phyloP scores from a whole-genome alignment of 2,113 vertebrate species.

The Perca flavescens region DNA sequence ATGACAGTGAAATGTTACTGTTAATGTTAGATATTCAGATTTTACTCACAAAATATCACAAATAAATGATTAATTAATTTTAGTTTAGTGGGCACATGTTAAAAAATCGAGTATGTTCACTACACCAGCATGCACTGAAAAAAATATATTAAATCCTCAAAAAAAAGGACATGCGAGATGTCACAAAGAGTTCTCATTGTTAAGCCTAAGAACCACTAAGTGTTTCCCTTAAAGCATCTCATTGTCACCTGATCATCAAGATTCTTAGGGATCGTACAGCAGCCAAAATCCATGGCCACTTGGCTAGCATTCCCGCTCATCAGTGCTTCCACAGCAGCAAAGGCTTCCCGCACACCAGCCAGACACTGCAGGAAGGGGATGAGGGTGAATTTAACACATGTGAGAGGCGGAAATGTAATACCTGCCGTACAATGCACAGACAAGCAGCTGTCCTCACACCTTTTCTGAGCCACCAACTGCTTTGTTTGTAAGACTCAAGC shows the following conservation, averaged over 20 bases:
- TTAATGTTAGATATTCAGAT: too few relatives aligned
- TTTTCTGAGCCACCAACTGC: slow-evolving; percentile 87
- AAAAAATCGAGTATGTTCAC: neutral
- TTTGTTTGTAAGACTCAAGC: slow-evolving; percentile 80
- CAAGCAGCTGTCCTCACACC: slow-evolving; percentile 71
- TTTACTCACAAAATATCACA: too few relatives aligned
- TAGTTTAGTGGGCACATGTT: neutral
- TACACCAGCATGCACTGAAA: neutral
- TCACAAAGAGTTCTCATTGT: neutral
- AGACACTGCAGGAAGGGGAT: slow-evolving; percentile 79
- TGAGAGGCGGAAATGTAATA: neutral
- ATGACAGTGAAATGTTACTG: too few relatives aligned
- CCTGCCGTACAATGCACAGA: neutral
- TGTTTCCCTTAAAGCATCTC: neutral
- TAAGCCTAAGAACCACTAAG: neutral
- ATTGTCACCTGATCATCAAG: slow-evolving; percentile 73
- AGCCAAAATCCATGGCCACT: slow-evolving; percentile 81
- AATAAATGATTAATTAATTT: too few relatives aligned
- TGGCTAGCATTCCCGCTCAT: slow-evolving; percentile 27
- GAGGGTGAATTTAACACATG: neutral
- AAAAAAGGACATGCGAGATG: neutral
- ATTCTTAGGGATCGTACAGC: slow-evolving; percentile 77
- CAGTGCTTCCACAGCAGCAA: slow-evolving; percentile 80
- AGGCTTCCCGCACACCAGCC: slow-evolving; percentile 75
- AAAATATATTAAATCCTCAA: too few relatives aligned